Conservation (phyloP, 2,113 vertebrate species). For the Pseudorhombus dupliciocellatus region DNA sequence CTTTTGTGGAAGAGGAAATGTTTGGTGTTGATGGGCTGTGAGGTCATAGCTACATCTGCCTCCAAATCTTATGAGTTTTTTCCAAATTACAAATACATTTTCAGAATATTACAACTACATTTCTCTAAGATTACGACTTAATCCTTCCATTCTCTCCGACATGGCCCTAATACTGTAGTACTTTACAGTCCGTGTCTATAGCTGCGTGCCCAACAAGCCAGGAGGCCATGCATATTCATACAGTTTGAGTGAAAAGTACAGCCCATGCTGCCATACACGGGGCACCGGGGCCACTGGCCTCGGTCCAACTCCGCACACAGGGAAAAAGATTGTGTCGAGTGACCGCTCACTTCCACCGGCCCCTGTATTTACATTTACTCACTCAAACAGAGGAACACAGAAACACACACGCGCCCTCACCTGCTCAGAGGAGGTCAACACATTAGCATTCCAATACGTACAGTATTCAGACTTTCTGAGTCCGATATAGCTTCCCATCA, state of each 20-base stretch:
- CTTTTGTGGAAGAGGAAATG: too few relatives aligned
- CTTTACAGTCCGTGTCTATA: constrained; percentile 19
- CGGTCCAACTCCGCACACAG: constrained; percentile 57
- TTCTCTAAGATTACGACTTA: background rate
- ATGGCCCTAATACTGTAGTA: background rate
- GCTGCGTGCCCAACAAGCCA: constrained; percentile 45
- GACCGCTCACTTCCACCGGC: constrained; percentile 28
- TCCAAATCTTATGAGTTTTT: too few relatives aligned
- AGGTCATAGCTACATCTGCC: too few relatives aligned
- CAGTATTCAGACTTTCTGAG: constrained; percentile 41
- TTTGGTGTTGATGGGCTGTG: too few relatives aligned
- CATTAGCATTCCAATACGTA: constrained; percentile 61
- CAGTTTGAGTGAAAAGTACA: constrained; percentile 54
- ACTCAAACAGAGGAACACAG: constrained; percentile 46
- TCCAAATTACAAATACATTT: background rate
- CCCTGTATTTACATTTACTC: constrained; percentile 51
- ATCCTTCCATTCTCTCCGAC: background rate
- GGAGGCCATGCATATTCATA: constrained; percentile 77
- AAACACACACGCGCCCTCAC: constrained; percentile 49
- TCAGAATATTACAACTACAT: too few relatives aligned
- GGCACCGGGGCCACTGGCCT: constrained; percentile 64
- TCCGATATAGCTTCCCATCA: constrained; percentile 62
- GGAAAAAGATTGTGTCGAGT: constrained; percentile 53
- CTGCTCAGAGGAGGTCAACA: constrained; percentile 61
- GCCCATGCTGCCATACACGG: constrained; percentile 48